Conservation (phyloP, 1,140 invertebrate genomes). For the Alviniconcha marisindica region DNA sequence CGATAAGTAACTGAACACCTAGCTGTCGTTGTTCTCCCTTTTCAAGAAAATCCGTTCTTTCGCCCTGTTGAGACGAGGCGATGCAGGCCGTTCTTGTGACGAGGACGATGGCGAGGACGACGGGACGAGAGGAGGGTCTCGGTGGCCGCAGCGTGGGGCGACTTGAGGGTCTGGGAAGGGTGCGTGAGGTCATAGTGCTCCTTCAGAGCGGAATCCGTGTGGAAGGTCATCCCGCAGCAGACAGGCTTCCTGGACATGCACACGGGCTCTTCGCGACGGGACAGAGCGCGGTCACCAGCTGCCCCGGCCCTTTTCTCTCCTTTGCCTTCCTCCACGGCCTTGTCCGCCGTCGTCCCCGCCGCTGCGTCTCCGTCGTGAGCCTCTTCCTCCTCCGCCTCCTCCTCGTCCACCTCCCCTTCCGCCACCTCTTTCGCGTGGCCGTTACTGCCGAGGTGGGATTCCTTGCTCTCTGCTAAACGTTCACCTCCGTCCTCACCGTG, state of each 20-base stretch:
- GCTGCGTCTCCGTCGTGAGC: neutral
- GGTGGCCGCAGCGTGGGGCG: slow-evolving; percentile 66
- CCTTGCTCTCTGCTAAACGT: neutral
- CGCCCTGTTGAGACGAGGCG: slow-evolving; percentile 36
- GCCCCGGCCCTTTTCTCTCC: slow-evolving; percentile 33
- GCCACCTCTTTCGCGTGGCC: neutral
- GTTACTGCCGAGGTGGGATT: neutral
- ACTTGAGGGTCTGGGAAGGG: slow-evolving; percentile 82
- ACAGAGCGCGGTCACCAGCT: neutral
- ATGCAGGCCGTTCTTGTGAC: slow-evolving; percentile 76
- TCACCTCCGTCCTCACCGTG: too few species aligned
- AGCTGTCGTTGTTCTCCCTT: neutral
- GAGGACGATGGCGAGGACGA: slow-evolving; percentile 75
- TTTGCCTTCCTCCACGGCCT: slow-evolving; percentile 42
- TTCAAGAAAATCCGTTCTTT: slow-evolving; percentile 42
- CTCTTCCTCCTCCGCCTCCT: neutral
- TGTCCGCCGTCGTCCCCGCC: neutral
- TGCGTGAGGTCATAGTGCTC: slow-evolving; percentile 84
- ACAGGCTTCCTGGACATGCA: slow-evolving; percentile 25
- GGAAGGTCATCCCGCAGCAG: slow-evolving; percentile 35
- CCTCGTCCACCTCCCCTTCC: slow-evolving; percentile 12
- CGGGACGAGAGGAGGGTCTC: slow-evolving; percentile 30
- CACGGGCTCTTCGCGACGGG: slow-evolving; percentile 1
- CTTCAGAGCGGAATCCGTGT: slow-evolving; percentile 77
- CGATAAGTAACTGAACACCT: too few species aligned